Percentiles rank a stretch among this genome's conserved stretches.
Evolutionary conservation across 2,797 vertebrate genomes (phyloP).

Genomic region (Spea hammondii): DNA sequence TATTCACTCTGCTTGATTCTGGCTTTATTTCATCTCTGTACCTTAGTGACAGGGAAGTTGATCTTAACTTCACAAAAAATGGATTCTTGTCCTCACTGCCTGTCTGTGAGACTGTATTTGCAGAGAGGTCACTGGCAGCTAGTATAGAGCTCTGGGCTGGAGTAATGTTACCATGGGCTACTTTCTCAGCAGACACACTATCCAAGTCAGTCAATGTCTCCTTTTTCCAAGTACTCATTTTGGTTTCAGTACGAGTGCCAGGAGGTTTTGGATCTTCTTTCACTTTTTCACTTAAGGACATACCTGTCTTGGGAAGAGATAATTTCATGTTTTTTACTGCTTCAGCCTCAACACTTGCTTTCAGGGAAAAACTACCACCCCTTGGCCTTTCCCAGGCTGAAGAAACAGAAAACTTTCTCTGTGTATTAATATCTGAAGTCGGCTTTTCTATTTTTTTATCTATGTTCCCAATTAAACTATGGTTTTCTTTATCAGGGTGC

Average conservation of each 20-base stretch:
- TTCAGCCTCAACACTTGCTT: conserved; percentile 60
- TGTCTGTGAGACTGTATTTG: conserved; percentile 49
- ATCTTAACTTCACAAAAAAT: conserved; percentile 86
- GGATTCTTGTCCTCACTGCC: conserved; percentile 66
- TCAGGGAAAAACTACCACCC: conserved; percentile 68
- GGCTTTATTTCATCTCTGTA: conserved; percentile 61
- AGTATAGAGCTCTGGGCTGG: neutral
- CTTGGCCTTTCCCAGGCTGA: conserved; percentile 69
- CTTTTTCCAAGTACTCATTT: conserved; percentile 49
- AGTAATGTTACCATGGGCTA: conserved; percentile 9
- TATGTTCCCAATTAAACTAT: conserved; percentile 27
- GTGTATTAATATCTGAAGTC: conserved; percentile 48
- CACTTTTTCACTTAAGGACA: conserved; percentile 58
- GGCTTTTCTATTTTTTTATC: conserved; percentile 57
- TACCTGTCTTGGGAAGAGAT: conserved; percentile 55
- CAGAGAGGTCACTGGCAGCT: conserved; percentile 27
- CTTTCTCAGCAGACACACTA: conserved; percentile 51
- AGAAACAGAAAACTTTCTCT: conserved; percentile 72
- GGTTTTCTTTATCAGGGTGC: conserved; percentile 54
- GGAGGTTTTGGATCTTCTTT: conserved; percentile 58
- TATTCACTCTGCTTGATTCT: conserved; percentile 65
- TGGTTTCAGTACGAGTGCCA: conserved; percentile 42
- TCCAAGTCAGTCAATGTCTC: conserved; percentile 46
- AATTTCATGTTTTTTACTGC: conserved; percentile 45
- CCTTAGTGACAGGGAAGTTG: conserved; percentile 78